Base-by-base conservation (phyloP, 2,113 vertebrate genomes). In the Xenopus tropicalis region DNA sequence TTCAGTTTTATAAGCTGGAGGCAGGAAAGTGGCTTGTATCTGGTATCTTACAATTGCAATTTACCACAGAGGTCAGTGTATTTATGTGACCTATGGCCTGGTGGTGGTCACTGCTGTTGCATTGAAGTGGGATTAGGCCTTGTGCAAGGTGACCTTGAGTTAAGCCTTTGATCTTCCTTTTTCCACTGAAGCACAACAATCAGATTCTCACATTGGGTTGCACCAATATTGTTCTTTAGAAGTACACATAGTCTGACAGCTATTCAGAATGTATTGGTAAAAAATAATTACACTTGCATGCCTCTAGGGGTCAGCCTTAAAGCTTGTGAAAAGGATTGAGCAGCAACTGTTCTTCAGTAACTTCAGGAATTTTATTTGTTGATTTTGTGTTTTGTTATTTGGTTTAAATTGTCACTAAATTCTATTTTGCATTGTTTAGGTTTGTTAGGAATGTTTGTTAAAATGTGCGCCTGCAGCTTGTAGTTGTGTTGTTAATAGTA, bases 271-370 rank as follows among this genome's bases (percentile, higher is more conserved):
- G 8, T 22, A 20, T 19, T 24, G 58, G 68, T 61, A 21, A 0
- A 43, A 21, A 20, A 81, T 78, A 74, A 78, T 81, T 89, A 80
- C 85, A 70, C 16, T 65, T 73, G 61, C 52, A 63, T 57, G 74
- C 93, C 94, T 91, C 89, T 84, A 82, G 93, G 86, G 93, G 94
- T 91, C 92, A 88, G 89, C 6, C 29, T 37, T 37, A 37, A 37
- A 79, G 91, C 91, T 87, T n/a, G n/a, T n/a, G n/a, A n/a, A n/a
- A n/a, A n/a, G n/a, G n/a, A n/a, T n/a, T n/a, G n/a, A n/a, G n/a
- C n/a, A n/a, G n/a, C n/a, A n/a, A n/a, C n/a, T n/a, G n/a, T n/a
- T n/a, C 46, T 59, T 59, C 8, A 11, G 22, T 24, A 6, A 37
- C 22, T 59, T 22, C 11, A 59, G 22, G 1, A 59, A 23, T 23